A percentile compares a stretch with the other conserved stretches of the same genome.
Conservation (phyloP, 1,140 invertebrate genomes). For the Meteorus sp. region DNA sequence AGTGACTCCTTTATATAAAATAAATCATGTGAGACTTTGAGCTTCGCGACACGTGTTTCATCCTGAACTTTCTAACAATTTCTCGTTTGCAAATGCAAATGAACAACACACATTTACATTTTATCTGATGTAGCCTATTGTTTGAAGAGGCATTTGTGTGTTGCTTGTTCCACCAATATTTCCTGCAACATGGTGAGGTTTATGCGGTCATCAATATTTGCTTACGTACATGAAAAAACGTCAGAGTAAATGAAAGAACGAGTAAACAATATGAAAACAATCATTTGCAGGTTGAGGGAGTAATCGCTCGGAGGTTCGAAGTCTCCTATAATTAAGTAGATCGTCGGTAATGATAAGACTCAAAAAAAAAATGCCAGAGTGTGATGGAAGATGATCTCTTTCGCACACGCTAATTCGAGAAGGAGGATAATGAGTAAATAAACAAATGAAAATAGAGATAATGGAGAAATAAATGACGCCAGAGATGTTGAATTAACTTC, state of each 20-base stretch:
- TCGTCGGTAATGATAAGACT: slow-evolving; percentile 8
- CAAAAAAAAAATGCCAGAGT: background rate
- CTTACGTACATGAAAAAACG: too few relatives aligned
- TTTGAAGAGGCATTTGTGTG: too few relatives aligned
- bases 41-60: slow-evolving; percentile 19
- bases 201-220: too few relatives aligned
- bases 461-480: background rate
- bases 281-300: background rate
- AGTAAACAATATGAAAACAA: slow-evolving; percentile 4
- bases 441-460: background rate
- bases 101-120: too few relatives aligned
- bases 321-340: slow-evolving; percentile 1
- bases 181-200: too few relatives aligned
- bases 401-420: background rate
- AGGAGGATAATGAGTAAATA: background rate
- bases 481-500: background rate
- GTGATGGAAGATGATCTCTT: background rate
- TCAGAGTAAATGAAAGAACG: slow-evolving; percentile 21
- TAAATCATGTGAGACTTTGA: slow-evolving; percentile 18
- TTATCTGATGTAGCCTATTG: too few relatives aligned
- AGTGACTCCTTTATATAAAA: slow-evolving; percentile 33
- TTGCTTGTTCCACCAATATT: too few relatives aligned
- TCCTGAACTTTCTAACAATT: background rate
- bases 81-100: background rate
- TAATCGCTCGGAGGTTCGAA: slow-evolving; percentile 4